A percentile compares a stretch with the other conserved stretches of the same genome.
Conservation (phyloP, 1,140 invertebrate species). For the Brachionus plicatilis region DNA sequence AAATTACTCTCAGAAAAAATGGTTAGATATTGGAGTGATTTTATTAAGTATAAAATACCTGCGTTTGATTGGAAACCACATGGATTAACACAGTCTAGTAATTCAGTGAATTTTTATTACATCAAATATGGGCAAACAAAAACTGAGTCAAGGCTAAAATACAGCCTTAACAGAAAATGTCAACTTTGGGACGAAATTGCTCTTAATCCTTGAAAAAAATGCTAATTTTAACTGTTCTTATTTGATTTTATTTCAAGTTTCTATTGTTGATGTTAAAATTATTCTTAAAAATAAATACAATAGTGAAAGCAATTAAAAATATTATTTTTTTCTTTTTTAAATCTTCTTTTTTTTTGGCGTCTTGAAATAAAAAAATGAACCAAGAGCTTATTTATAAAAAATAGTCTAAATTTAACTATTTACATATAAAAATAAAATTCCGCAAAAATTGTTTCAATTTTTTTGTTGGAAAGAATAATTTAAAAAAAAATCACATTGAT, state of each 20-base stretch:
- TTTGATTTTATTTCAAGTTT: not conserved
- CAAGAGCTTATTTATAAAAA: too few relatives aligned
- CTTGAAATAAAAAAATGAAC: too few relatives aligned
- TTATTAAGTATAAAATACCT: slow-evolving; percentile 43
- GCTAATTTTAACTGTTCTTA: not conserved
- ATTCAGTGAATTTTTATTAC: not conserved
- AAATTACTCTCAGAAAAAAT: slow-evolving; percentile 43
- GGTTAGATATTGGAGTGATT: slow-evolving; percentile 47
- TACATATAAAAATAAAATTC: too few relatives aligned
- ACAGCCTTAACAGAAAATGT: not conserved
- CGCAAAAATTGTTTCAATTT: too few relatives aligned
- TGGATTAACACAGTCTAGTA: not conserved
- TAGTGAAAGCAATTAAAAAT: too few relatives aligned
- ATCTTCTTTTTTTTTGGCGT: too few relatives aligned
- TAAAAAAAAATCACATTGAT: too few relatives aligned
- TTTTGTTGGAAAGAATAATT: too few relatives aligned
- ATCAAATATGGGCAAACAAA: not conserved
- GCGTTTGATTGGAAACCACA: not conserved
- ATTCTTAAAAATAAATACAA: too few relatives aligned
- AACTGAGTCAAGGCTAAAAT: not conserved
- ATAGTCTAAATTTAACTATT: too few relatives aligned
- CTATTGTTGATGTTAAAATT: too few relatives aligned
- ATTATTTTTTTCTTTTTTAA: too few relatives aligned
- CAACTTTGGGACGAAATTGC: not conserved
- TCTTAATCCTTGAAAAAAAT: not conserved